Evolutionary conservation across 2,797 vertebrate species (phyloP).

Genomic region (Botia almorhae): DNA sequence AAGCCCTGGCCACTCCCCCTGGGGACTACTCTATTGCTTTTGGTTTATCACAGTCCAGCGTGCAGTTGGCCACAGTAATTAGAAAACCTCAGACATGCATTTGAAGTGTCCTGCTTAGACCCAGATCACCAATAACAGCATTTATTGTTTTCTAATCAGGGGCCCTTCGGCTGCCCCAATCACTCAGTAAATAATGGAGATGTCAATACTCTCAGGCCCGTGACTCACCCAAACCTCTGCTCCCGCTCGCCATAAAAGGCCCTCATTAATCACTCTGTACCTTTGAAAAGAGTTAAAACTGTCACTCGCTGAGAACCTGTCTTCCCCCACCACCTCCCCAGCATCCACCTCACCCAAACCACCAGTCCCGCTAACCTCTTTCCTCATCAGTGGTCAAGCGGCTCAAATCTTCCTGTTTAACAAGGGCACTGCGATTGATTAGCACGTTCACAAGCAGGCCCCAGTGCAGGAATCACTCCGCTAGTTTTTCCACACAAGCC

Average conservation of each 20-base stretch:
- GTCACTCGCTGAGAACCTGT: constrained; percentile 68
- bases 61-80: constrained; percentile 74
- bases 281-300: constrained; percentile 75
- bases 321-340: constrained; percentile 41
- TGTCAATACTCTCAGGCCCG: constrained; percentile 79
- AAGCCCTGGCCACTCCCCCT: constrained; percentile 19
- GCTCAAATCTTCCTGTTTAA: constrained; percentile 76
- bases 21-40: constrained; percentile 62
- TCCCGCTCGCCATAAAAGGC: constrained; percentile 70
- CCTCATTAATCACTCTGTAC: constrained; percentile 80
- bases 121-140: constrained; percentile 79
- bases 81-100: constrained; percentile 76
- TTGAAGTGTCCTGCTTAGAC: constrained; percentile 75
- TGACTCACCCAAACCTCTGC: constrained; percentile 68
- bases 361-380: constrained; percentile 30
- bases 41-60: constrained; percentile 71
- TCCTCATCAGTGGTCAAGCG: constrained; percentile 76
- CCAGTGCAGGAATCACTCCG: constrained; percentile 79
- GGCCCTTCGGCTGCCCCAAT: constrained; percentile 79
- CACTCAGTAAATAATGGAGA: constrained; percentile 84
- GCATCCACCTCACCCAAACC: constrained; percentile 29
- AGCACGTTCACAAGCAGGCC: constrained; percentile 77
- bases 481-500: constrained; percentile 78
- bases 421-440: constrained; percentile 81
- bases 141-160: constrained; percentile 86